Evolutionary conservation across 2,797 vertebrate species (phyloP).

Genomic region (Salmo trutta): DNA sequence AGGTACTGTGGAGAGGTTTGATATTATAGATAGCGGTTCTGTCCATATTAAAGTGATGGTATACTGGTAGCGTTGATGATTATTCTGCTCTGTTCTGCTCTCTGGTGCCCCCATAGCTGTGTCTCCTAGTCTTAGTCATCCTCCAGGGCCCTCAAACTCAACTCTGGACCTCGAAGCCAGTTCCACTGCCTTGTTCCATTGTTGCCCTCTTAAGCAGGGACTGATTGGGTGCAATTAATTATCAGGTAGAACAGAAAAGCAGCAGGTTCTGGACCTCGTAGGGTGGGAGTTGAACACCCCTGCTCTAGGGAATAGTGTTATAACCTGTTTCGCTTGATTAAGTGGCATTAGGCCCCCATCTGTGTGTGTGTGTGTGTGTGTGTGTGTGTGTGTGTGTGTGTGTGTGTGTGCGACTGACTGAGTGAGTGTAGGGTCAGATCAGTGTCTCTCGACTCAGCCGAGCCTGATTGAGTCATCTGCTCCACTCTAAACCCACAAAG

Average conservation of each 20-base stretch:
- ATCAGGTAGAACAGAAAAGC: too few species aligned
- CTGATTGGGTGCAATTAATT: too few species aligned
- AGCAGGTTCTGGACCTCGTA: too few species aligned
- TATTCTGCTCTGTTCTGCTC: neutral
- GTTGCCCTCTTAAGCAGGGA: too few species aligned
- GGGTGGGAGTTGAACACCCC: too few species aligned
- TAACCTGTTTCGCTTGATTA: neutral
- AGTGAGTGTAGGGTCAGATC: neutral
- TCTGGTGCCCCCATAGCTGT: constrained; percentile 40
- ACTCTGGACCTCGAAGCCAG: too few species aligned
- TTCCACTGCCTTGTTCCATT: too few species aligned
- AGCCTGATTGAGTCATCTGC: constrained; percentile 15
- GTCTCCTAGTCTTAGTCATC: neutral
- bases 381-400: constrained; percentile 4
- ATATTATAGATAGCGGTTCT: neutral
- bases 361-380: constrained; percentile 1
- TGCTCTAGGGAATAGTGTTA: neutral
- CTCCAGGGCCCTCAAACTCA: neutral
- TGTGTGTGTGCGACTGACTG: neutral
- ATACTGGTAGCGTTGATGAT: neutral
- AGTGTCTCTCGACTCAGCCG: constrained; percentile 6
- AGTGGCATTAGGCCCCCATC: neutral
- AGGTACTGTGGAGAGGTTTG: neutral
- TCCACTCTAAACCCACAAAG: constrained; percentile 6
- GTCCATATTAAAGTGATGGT: neutral